Base-by-base conservation (phyloP, 2,797 vertebrate genomes). In the Botia kubotai region DNA sequence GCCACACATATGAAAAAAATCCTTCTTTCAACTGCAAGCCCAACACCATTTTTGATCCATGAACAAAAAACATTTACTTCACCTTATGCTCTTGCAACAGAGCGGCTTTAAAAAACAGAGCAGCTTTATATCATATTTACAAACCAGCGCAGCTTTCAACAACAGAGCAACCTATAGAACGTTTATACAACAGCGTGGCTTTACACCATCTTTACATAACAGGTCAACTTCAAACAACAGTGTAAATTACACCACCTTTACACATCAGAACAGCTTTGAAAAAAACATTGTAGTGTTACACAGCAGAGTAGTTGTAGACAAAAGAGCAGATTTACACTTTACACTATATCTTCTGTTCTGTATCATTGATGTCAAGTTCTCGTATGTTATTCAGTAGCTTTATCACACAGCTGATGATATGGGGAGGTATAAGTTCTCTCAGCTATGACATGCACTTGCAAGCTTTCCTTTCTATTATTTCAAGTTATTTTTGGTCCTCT, bases 1-100 rank as follows among this genome's bases (percentile, higher is more conserved):
- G 23, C 65, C 67, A 80, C 16, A 14, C 19, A 68, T 58, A 81
- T 87, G 84, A 80, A 83, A 62, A 43, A 21, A 67, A 53, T 48
- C 26, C n/a, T 71, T 36, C 50, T 81, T 81, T 83, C 43, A 78
- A 71, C 11, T 43, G 39, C 60, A 69, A 14, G 62, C 16, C 12
- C 53, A 50, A 21, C 8, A 46, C 43, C 43, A 46, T 46, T 46
- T 46, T 10, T 46, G 7, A 46, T 46, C 43, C 43, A 46, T 46
- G 8, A 23, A 23, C 8, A 66, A 12, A 63, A 14, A 29, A 63
- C 16, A 2, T 55, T 21, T 58, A 52, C 4, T 17, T 5, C 13
- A 16, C 1, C 21, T 17, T 50, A 10, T 10, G 23, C 23, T 26
- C 23, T 26, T 16, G 50, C 21, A 70, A 52, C 46, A 58, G 53